Evolutionary conservation across 2,888 invertebrate species (phyloP).

Genomic region (Dilophus febrilis): DNA sequence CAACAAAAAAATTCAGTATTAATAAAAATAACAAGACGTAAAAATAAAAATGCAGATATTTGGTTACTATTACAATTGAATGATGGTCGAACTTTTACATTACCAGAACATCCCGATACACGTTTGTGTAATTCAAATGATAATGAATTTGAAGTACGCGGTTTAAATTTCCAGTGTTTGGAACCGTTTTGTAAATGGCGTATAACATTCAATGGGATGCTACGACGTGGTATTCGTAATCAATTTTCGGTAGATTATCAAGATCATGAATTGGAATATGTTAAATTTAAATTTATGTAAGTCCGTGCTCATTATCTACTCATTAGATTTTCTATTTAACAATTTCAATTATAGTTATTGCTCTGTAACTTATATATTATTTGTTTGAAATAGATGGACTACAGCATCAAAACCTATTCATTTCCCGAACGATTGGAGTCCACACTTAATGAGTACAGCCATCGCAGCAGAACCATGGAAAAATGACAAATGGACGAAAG

Average conservation of each 20-base stretch:
- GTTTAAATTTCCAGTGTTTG: constrained; percentile 41
- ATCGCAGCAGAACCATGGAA: constrained; percentile 41
- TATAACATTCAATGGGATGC: constrained; percentile 50
- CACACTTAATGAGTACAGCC: constrained; percentile 34
- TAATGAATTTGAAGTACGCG: constrained; percentile 39
- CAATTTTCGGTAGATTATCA: constrained; percentile 16
- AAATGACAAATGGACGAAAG: constrained; percentile 35
- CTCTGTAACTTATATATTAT: too few species aligned
- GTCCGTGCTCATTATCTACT: constrained; percentile 13
- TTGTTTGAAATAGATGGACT: constrained; percentile 33
- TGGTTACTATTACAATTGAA: constrained; percentile 32
- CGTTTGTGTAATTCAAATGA: constrained; percentile 25
- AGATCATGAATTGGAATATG: constrained; percentile 29
- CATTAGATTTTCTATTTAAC: too few species aligned
- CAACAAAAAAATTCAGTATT: constrained; percentile 38
- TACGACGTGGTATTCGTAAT: constrained; percentile 32
- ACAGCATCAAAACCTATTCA: constrained; percentile 31
- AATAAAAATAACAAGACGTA: constrained; percentile 35
- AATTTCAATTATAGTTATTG: too few species aligned
- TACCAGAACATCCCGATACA: constrained; percentile 39
- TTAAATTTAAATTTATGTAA: constrained; percentile 44
- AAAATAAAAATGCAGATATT: constrained; percentile 36
- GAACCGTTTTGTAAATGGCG: constrained; percentile 43
- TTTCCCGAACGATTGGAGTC: constrained; percentile 39
- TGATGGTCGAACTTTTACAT: constrained; percentile 30